Percentiles rank a stretch among this genome's conserved stretches.
Conservation (phyloP, 2,888 invertebrate species). For the Metopia argyrocephala region DNA sequence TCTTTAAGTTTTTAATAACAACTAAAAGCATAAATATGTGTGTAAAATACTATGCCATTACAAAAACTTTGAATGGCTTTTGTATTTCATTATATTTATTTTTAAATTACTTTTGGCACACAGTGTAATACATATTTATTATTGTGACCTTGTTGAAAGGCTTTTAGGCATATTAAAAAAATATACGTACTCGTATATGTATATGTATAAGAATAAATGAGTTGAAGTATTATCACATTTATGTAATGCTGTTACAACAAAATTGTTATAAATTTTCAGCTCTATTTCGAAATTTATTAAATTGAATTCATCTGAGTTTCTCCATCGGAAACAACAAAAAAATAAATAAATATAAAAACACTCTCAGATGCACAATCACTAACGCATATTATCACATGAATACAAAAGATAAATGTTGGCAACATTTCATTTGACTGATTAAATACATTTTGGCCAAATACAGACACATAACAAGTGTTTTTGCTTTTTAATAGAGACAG, state of each 20-base stretch:
- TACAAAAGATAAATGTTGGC: constrained; percentile 19
- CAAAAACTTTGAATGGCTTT: too few species aligned
- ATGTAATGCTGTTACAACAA: background rate
- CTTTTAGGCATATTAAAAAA: constrained; percentile 1
- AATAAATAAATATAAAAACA: too few species aligned
- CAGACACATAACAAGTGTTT: background rate
- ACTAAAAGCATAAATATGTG: too few species aligned
- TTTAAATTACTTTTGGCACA: too few species aligned
- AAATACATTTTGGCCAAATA: constrained; percentile 2
- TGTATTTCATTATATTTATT: too few species aligned
- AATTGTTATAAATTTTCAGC: constrained; percentile 35
- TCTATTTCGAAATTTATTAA: constrained; percentile 42
- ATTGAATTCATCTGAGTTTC: background rate
- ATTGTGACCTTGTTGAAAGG: background rate
- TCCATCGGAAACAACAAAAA: too few species aligned
- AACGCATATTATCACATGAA: background rate
- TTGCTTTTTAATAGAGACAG: too few species aligned
- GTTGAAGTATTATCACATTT: constrained; percentile 12
- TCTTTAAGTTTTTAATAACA: too few species aligned
- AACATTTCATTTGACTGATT: constrained; percentile 45
- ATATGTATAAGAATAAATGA: too few species aligned
- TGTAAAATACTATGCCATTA: too few species aligned
- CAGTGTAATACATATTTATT: too few species aligned
- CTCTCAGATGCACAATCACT: background rate
- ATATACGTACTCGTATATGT: too few species aligned